Evolutionary conservation across 2,888 invertebrate species (phyloP), one percentile per base, ranked within the genome.

Genomic region (Sisyra terminalis): DNA sequence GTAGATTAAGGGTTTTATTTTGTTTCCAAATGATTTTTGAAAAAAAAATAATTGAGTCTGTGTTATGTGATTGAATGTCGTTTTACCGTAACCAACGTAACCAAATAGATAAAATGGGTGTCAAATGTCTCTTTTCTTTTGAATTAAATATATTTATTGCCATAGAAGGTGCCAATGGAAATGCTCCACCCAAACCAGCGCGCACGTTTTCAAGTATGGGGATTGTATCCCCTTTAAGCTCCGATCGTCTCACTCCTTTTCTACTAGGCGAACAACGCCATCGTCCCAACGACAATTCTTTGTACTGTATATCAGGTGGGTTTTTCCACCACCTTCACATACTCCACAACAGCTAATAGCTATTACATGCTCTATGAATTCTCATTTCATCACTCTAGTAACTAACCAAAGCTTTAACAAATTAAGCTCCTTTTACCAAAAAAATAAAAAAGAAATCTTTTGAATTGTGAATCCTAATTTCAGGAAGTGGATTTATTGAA

Each of bases 181-280:
- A 68, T 61, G 67, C 69, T 56, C 71, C 71, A 59, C 70, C 70
- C 56, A 73, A 73, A 63, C 72, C 72, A 55, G 67, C 71, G 57
- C 66, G 72, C 56, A 67, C 67, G 56, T 32, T 13, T 14, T 6
- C 32, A 9, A 32, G 32, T 9, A 9, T 3, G 11, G 14, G 4
- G 3, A 32, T 3, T 13, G 4, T 14, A 9, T 5, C 32, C 11
- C 55, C 58, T 49, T 53, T 58, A 55, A 55, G 57, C 51, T 54
- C 60, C 54, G 60, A 60, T 52, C 58, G 60, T 51, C 59, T 58
- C 55, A 58, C 55, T 51, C 58, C 59, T 48, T 59, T 58, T 57
- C 62, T 61, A 58, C 57, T 60, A 57, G 57, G 59, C 52, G 35
- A 32, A 11, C 34, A 42, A 18, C 35, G 32, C 17, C 32, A 29